Evolutionary conservation across 1,140 invertebrate species (phyloP).

Genomic region (Mycetomoellerius zeteki): DNA sequence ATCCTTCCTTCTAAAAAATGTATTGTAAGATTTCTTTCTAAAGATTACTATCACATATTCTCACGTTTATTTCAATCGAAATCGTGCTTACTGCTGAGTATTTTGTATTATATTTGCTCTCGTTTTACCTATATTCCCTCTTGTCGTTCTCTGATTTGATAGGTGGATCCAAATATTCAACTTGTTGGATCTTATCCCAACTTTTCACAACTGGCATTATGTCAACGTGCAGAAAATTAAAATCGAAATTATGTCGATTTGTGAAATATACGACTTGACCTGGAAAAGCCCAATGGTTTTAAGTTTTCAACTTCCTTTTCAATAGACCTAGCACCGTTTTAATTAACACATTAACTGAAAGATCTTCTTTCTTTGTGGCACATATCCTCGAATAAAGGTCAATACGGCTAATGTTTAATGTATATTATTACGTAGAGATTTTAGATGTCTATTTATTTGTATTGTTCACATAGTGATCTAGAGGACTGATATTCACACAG

Average conservation of each 20-base stretch:
- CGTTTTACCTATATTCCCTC: slow-evolving; percentile 87
- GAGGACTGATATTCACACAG: no score
- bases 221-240: neutral
- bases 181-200: neutral
- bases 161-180: slow-evolving; percentile 83
- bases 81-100: no score
- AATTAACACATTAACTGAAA: slow-evolving; percentile 65
- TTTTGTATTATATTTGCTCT: no score
- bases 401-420: no score
- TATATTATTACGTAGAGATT: no score
- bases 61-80: neutral
- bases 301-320: slow-evolving; percentile 70
- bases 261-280: neutral
- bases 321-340: slow-evolving; percentile 53
- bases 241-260: slow-evolving; percentile 6
- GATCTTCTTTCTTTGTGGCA: no score
- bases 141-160: slow-evolving; percentile 88
- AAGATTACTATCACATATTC: neutral
- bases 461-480: no score
- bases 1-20: neutral
- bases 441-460: no score
- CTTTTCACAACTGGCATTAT: neutral
- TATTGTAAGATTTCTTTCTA: neutral
- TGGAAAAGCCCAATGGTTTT: neutral
- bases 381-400: no score